Evolutionary conservation across 2,797 vertebrate species (phyloP).

Genomic region (Sus cebifrons): DNA sequence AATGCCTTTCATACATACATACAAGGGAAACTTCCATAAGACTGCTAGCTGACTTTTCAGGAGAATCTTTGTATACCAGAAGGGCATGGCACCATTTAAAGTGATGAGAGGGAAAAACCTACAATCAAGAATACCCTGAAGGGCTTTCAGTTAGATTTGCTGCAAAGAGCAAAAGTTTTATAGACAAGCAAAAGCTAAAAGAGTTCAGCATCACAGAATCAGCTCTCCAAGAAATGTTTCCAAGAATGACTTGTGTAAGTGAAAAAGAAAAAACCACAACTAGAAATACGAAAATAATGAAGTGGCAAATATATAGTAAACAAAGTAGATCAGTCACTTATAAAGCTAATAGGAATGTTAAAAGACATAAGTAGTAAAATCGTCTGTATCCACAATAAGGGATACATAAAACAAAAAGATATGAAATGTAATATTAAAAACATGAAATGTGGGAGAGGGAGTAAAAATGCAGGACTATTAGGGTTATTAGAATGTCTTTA

Average conservation of each 20-base stretch:
- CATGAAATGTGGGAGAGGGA: not conserved
- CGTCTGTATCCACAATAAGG: not conserved
- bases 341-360: not conserved
- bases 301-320: not conserved
- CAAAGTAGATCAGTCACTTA: not conserved
- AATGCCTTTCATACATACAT: not conserved
- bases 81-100: not conserved
- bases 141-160: too few relatives aligned
- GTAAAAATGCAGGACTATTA: not conserved
- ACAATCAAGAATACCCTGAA: not conserved
- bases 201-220: not conserved
- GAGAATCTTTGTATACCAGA: not conserved
- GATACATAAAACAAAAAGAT: not conserved
- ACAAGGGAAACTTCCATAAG: not conserved
- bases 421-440: not conserved
- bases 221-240: not conserved
- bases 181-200: not conserved
- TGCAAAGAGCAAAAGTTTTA: not conserved
- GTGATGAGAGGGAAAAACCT: not conserved
- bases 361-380: not conserved
- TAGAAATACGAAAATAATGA: not conserved
- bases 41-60: not conserved
- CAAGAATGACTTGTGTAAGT: not conserved
- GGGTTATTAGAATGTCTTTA: not conserved
- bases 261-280: not conserved